Conservation (phyloP, 1,140 invertebrate genomes). For the Ceratina australensis region DNA sequence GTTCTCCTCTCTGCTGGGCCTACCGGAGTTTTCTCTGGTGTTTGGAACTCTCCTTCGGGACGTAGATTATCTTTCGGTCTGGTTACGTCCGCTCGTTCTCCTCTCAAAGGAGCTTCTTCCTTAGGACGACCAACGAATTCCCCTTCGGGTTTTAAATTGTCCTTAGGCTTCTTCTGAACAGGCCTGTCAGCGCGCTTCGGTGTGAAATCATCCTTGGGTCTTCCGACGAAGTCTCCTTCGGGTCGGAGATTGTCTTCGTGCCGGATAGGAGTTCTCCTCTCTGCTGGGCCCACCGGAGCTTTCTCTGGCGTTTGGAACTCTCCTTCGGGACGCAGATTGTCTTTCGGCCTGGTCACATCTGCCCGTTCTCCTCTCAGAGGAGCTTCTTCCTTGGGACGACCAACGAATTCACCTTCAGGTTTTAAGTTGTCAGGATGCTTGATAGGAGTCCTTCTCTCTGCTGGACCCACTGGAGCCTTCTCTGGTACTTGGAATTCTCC, state of each 20-base stretch:
- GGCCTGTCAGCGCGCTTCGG: slow-evolving; percentile 82
- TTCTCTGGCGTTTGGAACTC: slow-evolving; percentile 77
- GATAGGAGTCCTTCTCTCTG: slow-evolving; percentile 71
- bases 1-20: slow-evolving; percentile 72
- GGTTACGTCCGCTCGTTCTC: slow-evolving; percentile 65
- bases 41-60: slow-evolving; percentile 82
- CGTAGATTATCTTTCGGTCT: slow-evolving; percentile 77
- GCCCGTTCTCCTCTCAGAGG: slow-evolving; percentile 55
- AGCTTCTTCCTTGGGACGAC: slow-evolving; percentile 66
- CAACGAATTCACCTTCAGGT: slow-evolving; percentile 81
- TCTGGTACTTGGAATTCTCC: slow-evolving; percentile 80
- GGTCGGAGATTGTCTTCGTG: slow-evolving; percentile 78
- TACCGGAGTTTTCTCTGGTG: slow-evolving; percentile 50
- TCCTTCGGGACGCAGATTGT: slow-evolving; percentile 81
- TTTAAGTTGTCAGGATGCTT: slow-evolving; percentile 71
- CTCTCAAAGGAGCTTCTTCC: slow-evolving; percentile 57
- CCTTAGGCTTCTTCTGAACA: slow-evolving; percentile 81
- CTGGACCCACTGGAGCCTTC: slow-evolving; percentile 56
- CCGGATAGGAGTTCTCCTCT: slow-evolving; percentile 71
- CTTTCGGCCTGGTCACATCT: slow-evolving; percentile 68
- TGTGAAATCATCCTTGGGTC: slow-evolving; percentile 81
- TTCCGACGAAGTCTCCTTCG: slow-evolving; percentile 80
- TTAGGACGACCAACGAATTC: slow-evolving; percentile 75
- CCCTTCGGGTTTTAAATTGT: slow-evolving; percentile 83
- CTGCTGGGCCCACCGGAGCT: slow-evolving; percentile 64